A percentile compares a stretch with the other conserved stretches of the same genome.
phyloP scores from a whole-genome alignment of 2,888 invertebrate genomes.

The Teleiodes luculella region DNA sequence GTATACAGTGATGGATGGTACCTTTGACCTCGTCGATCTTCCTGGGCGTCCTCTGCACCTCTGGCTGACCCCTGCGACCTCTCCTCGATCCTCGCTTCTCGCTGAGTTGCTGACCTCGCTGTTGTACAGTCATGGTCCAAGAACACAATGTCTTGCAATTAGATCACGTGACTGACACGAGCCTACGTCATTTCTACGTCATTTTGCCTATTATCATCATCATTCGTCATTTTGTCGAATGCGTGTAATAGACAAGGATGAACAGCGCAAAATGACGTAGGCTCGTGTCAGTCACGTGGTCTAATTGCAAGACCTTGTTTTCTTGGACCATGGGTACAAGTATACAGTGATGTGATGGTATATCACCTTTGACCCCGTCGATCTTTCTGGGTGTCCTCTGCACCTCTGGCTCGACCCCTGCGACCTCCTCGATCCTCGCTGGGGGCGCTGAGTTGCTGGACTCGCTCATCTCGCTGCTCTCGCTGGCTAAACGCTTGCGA shows the following conservation, averaged over 20 bases:
- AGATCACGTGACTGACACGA: too few relatives aligned
- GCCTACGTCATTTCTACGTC: not conserved
- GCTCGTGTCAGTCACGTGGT: too few relatives aligned
- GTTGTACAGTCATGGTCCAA: too few relatives aligned
- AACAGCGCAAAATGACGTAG: too few relatives aligned
- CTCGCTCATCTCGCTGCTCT: constrained; percentile 68
- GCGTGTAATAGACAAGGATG: too few relatives aligned
- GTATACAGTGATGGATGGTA: constrained; percentile 29
- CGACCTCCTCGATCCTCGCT: constrained; percentile 58
- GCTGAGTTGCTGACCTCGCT: constrained; percentile 68
- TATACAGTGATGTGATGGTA: too few relatives aligned
- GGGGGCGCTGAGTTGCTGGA: constrained; percentile 66
- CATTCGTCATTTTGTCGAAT: too few relatives aligned
- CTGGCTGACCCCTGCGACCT: constrained; percentile 74
- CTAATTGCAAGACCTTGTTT: too few relatives aligned
- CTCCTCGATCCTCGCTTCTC: constrained; percentile 51
- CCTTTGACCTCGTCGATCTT: constrained; percentile 35
- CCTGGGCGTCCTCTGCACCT: too few relatives aligned
- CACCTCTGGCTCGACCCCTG: constrained; percentile 76
- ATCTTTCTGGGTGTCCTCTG: constrained; percentile 73
- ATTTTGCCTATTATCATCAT: too few relatives aligned
- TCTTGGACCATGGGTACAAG: too few relatives aligned
- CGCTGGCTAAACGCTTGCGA: constrained; percentile 61
- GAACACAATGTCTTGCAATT: too few relatives aligned
- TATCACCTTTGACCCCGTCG: constrained; percentile 66